Percentiles rank a stretch among this genome's conserved stretches.
Conservation (phyloP, 2,888 invertebrate species). For the Himalopsyche tibetana region DNA sequence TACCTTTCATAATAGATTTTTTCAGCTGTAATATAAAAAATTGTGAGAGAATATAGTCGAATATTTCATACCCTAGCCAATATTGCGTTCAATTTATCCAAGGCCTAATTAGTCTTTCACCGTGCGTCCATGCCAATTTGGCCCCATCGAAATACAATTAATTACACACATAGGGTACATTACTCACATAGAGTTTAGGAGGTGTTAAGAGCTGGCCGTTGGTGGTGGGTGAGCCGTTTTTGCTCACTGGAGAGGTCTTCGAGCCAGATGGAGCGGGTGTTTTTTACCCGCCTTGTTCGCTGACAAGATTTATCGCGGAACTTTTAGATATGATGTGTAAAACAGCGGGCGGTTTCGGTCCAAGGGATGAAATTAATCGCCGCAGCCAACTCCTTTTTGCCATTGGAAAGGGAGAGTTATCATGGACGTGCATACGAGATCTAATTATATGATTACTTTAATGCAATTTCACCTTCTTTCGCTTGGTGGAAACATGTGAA, state of each 20-base stretch:
- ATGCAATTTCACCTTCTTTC: neutral
- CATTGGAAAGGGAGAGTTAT: neutral
- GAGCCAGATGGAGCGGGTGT: conserved; percentile 22
- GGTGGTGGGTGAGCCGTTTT: conserved; percentile 13
- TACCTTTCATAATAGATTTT: too few relatives aligned
- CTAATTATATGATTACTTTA: conserved; percentile 1
- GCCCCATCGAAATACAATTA: conserved; percentile 21
- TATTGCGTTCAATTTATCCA: neutral
- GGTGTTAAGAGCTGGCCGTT: conserved; percentile 2
- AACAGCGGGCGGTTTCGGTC: conserved; percentile 45
- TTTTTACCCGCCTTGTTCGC: conserved; percentile 23
- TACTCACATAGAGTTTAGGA: conserved; percentile 32
- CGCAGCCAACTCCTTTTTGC: conserved; percentile 19
- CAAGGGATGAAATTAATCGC: conserved; percentile 58
- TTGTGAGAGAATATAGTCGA: neutral
- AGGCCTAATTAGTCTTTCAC: neutral
- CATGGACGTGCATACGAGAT: neutral
- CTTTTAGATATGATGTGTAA: conserved; percentile 58
- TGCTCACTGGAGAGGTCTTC: neutral
- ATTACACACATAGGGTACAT: neutral
- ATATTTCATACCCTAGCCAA: neutral
- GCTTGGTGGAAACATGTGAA: too few relatives aligned
- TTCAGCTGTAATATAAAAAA: too few relatives aligned
- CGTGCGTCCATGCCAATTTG: neutral
- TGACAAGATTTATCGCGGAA: conserved; percentile 60